Conservation (phyloP, 2,888 invertebrate genomes). For the Ditylenchus weischeri region DNA sequence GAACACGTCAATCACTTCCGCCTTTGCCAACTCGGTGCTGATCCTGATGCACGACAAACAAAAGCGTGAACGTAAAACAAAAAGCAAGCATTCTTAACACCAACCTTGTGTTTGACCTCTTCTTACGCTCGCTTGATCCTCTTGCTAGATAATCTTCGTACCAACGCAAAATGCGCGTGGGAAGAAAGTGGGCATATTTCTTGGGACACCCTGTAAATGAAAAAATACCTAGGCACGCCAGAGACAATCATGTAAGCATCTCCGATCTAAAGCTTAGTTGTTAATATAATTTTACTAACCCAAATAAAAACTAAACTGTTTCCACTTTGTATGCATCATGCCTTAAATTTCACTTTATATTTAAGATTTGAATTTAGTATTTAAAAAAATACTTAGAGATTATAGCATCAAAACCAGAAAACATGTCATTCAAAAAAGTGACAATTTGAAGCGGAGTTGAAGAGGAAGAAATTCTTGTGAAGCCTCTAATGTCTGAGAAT, state of each 20-base stretch:
- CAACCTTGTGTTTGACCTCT: no score
- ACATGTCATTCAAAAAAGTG: slow-evolving; percentile 57
- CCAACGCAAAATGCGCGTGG: no score
- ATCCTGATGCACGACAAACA: no score
- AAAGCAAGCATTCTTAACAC: no score
- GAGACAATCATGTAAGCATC: slow-evolving; percentile 58
- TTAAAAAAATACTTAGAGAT: slow-evolving; percentile 39
- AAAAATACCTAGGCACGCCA: slow-evolving; percentile 46
- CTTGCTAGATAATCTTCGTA: no score
- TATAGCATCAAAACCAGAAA: slow-evolving; percentile 57
- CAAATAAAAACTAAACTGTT: slow-evolving; percentile 13
- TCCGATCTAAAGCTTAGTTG: slow-evolving; percentile 39
- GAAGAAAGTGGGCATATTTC: no score
- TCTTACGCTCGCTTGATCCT: no score
- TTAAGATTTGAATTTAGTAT: no score
- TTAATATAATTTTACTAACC: not conserved
- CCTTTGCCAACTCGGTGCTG: no score
- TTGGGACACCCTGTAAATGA: not conserved
- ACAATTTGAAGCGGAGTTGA: slow-evolving; percentile 57
- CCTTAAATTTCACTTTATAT: slow-evolving; percentile 12
- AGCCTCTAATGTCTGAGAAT: slow-evolving; percentile 55
- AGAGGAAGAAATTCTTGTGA: slow-evolving; percentile 56
- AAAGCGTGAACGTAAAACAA: no score
- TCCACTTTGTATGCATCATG: slow-evolving; percentile 58
- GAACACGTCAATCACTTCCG: no score